phyloP scores from a whole-genome alignment of 2,113 vertebrate genomes.

The Cyprinodon brontotheroides region DNA sequence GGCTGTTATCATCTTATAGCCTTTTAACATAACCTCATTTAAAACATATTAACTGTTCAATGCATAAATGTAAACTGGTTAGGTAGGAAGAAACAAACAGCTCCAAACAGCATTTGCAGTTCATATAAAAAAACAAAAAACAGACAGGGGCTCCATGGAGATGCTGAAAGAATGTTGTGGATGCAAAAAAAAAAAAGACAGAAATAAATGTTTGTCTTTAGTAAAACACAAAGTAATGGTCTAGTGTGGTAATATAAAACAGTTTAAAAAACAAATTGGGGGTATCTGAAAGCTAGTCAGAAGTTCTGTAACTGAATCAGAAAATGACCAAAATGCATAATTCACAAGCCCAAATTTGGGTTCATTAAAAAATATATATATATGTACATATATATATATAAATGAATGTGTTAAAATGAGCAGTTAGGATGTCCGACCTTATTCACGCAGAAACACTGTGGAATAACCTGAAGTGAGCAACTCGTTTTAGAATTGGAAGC shows the following conservation, averaged over 20 bases:
- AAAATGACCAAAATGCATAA: background rate
- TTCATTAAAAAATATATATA: background rate
- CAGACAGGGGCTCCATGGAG: background rate
- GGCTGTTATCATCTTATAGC: too few species aligned
- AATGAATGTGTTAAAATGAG: slow-evolving; percentile 5
- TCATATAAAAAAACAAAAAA: background rate
- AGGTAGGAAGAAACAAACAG: background rate
- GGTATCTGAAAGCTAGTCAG: background rate
- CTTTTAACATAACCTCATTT: too few species aligned
- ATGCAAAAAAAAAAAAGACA: too few species aligned
- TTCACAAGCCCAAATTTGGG: background rate
- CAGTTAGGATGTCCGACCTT: background rate
- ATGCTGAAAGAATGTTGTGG: background rate
- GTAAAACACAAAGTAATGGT: too few species aligned
- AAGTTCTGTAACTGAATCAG: background rate
- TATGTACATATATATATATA: too few species aligned
- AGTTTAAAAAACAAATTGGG: too few species aligned
- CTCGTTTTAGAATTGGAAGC: background rate
- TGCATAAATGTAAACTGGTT: background rate
- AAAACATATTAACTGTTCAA: background rate
- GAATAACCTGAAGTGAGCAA: background rate
- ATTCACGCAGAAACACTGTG: background rate
- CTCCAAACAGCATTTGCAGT: background rate
- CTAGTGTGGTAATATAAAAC: too few species aligned
- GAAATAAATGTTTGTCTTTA: too few species aligned